Conservation (phyloP, 2,888 invertebrate species). For the Muscina levida region DNA sequence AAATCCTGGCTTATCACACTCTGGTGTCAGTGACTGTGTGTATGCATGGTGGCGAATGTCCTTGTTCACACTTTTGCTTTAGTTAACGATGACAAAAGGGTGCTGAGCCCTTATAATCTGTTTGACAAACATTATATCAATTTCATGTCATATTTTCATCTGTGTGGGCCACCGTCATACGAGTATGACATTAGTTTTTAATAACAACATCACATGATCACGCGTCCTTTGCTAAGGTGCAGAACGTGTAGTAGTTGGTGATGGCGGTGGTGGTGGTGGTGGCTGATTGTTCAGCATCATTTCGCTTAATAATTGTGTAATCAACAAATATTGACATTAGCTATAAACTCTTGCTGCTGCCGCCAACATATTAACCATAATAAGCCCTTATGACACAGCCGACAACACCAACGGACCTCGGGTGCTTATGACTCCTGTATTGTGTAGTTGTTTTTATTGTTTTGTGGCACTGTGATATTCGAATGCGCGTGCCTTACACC, state of each 20-base stretch:
- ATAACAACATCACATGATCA: constrained; percentile 57
- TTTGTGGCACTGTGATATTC: constrained; percentile 39
- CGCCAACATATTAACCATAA: constrained; percentile 61
- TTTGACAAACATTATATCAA: constrained; percentile 64
- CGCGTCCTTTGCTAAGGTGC: constrained; percentile 11
- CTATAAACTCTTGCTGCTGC: constrained; percentile 53
- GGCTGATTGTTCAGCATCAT: constrained; percentile 54
- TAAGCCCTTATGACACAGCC: constrained; percentile 58
- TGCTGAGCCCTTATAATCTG: constrained; percentile 71
- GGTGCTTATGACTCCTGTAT: background rate
- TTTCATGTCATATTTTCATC: constrained; percentile 65
- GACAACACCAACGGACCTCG: constrained; percentile 22
- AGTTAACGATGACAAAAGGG: constrained; percentile 48
- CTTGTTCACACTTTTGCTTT: constrained; percentile 50
- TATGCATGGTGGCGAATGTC: constrained; percentile 23
- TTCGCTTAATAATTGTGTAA: constrained; percentile 63
- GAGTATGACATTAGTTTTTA: constrained; percentile 51
- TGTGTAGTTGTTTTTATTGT: background rate
- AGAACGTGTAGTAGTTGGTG: constrained; percentile 4
- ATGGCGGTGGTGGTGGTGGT: constrained; percentile 47
- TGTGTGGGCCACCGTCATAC: constrained; percentile 12
- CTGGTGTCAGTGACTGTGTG: constrained; percentile 34
- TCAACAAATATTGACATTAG: constrained; percentile 56
- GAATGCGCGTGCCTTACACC: constrained; percentile 65
- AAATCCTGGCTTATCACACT: constrained; percentile 61